A percentile compares a stretch with the other conserved stretches of the same genome.
These are phyloP conservation scores for Apocrypta bakeri DNA, from an alignment of 1,140 invertebrate genomes.

Conservation along the genomic window DNA sequence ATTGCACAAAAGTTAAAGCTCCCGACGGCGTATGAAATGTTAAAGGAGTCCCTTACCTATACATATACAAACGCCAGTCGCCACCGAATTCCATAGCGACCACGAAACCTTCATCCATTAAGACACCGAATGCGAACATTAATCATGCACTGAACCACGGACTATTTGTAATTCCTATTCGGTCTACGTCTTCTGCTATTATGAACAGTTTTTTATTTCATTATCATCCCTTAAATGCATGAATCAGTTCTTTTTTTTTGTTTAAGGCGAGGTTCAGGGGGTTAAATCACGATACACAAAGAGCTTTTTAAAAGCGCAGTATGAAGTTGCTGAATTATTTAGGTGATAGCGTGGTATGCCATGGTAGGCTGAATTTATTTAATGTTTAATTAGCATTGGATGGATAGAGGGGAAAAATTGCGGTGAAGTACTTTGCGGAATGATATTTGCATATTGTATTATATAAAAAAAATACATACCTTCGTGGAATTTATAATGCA, in stretches of 20 bases:
- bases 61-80: not conserved
- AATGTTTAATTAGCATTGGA: not conserved
- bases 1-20: constrained; percentile 7
- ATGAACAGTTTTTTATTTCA: constrained; percentile 2
- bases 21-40: not conserved
- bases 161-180: constrained; percentile 7
- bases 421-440: not conserved
- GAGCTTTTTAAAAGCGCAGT: not conserved
- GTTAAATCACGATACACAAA: not conserved
- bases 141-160: not conserved
- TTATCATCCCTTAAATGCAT: not conserved
- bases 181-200: not conserved
- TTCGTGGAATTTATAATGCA: not conserved
- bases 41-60: not conserved
- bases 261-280: not conserved
- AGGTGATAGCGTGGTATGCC: too few relatives aligned
- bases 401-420: not conserved
- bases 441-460: not conserved
- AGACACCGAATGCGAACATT: not conserved
- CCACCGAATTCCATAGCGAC: not conserved
- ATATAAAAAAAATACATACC: too few relatives aligned
- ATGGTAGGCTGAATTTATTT: not conserved
- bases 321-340: not conserved
- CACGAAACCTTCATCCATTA: constrained; percentile 4
- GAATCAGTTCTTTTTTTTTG: not conserved